A percentile compares a stretch with the other conserved stretches of the same genome.
These are phyloP conservation scores for Lathamus discolor DNA, from an alignment of 2,113 vertebrate genomes.

Conservation along the genomic window DNA sequence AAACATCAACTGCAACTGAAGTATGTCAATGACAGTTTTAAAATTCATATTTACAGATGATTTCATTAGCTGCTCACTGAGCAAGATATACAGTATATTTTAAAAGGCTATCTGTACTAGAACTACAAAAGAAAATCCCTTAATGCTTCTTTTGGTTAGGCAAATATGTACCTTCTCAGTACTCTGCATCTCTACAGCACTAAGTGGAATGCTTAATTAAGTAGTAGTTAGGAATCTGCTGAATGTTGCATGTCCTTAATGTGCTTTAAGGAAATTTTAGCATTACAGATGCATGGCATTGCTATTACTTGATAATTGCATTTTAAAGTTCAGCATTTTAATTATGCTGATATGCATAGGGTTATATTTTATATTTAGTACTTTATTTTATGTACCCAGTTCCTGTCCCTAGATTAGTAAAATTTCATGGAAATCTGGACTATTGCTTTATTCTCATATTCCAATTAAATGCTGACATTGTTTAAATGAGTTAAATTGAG, in stretches of 20 bases:
- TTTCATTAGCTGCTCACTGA: neutral
- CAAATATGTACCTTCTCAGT: neutral
- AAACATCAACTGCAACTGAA: neutral
- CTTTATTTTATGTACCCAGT: slow-evolving; percentile 27
- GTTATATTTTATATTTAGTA: slow-evolving; percentile 54
- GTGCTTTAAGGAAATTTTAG: slow-evolving; percentile 29
- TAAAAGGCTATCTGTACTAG: neutral
- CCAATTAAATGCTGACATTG: slow-evolving; percentile 44
- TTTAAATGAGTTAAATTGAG: neutral
- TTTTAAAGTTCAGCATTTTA: slow-evolving; percentile 49
- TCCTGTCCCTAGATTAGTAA: slow-evolving; percentile 9
- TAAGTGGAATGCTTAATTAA: slow-evolving; percentile 44
- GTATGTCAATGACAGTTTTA: neutral
- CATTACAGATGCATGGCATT: slow-evolving; percentile 9
- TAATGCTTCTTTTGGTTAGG: neutral
- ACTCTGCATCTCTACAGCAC: neutral
- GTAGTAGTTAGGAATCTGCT: slow-evolving; percentile 59
- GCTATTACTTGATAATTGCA: slow-evolving; percentile 47
- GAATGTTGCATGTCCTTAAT: slow-evolving; percentile 46
- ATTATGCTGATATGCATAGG: slow-evolving; percentile 37
- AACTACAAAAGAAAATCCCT: neutral
- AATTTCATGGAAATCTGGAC: slow-evolving; percentile 35
- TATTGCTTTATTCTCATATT: neutral
- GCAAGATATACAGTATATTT: neutral
- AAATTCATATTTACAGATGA: neutral